Conservation (phyloP, 2,113 vertebrate genomes). For the Dascyllus trimaculatus region DNA sequence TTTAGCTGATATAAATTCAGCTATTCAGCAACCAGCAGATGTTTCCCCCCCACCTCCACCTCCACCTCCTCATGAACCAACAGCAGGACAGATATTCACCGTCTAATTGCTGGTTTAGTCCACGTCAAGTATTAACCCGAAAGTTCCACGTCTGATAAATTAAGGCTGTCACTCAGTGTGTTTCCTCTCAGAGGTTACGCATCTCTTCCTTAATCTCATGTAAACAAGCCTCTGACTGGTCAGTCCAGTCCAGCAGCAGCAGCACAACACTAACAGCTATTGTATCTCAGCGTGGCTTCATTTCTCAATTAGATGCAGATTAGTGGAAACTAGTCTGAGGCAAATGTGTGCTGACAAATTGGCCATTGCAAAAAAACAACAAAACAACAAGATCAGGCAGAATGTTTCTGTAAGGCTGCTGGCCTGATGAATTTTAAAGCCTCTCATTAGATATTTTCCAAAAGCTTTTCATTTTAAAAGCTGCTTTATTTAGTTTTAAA, state of each 20-base stretch:
- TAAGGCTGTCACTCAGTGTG: neutral
- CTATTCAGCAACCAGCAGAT: slow-evolving; percentile 51
- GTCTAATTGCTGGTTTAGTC: neutral
- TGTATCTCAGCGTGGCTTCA: slow-evolving; percentile 8
- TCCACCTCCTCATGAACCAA: neutral
- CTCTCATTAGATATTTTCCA: neutral
- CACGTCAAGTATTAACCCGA: slow-evolving; percentile 9
- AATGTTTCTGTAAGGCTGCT: slow-evolving; percentile 2
- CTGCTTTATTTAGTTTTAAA: neutral
- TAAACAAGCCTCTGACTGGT: slow-evolving; percentile 26
- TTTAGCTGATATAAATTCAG: slow-evolving; percentile 39
- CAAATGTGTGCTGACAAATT: slow-evolving; percentile 29
- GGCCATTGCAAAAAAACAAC: slow-evolving; percentile 31
- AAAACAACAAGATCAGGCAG: slow-evolving; percentile 5
- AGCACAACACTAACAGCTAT: slow-evolving; percentile 33
- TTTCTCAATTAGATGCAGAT: slow-evolving; percentile 40
- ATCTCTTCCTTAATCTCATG: neutral
- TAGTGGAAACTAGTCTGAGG: slow-evolving; percentile 32
- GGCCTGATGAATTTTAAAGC: neutral
- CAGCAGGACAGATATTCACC: slow-evolving; percentile 38
- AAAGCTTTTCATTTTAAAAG: neutral
- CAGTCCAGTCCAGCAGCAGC: neutral
- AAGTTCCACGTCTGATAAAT: slow-evolving; percentile 13
- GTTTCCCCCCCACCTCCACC: too few species aligned
- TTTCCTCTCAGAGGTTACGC: neutral